phyloP scores from a whole-genome alignment of 2,113 vertebrate genomes.

The Dendropsophus ebraccatus region DNA sequence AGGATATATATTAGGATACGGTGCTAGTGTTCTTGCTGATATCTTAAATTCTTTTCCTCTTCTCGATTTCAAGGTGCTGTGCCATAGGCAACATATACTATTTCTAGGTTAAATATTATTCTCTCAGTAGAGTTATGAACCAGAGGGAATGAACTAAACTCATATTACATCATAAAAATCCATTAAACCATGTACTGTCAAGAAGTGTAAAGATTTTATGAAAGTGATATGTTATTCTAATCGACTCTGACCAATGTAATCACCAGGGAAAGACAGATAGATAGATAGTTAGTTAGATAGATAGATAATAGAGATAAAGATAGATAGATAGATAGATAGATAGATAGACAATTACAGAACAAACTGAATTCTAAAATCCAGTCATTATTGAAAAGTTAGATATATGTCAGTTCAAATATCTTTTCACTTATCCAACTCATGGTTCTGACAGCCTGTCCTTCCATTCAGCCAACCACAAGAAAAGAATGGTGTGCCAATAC shows the following conservation, averaged over 20 bases:
- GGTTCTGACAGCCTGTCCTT: too few relatives aligned
- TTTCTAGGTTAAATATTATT: constrained; percentile 15
- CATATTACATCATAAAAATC: constrained; percentile 10
- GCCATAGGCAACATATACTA: neutral
- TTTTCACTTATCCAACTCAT: too few relatives aligned
- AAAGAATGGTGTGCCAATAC: too few relatives aligned
- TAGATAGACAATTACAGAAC: too few relatives aligned
- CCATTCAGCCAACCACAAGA: too few relatives aligned
- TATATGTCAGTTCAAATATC: too few relatives aligned
- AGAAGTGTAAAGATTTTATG: neutral
- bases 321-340: too few relatives aligned
- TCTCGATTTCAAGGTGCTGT: neutral
- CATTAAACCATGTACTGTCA: neutral
- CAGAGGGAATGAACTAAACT: neutral
- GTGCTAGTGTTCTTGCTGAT: neutral
- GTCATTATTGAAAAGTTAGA: too few relatives aligned
- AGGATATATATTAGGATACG: neutral
- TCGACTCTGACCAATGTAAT: neutral
- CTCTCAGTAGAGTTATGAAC: too few relatives aligned
- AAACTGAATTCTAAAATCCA: too few relatives aligned
- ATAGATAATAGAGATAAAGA: neutral
- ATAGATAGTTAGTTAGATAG: neutral
- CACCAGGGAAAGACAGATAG: neutral
- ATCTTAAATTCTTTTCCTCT: neutral
- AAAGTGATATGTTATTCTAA: neutral